A percentile compares a stretch with the other conserved stretches of the same genome.
These are phyloP conservation scores for Callosobruchus maculatus DNA, from an alignment of 2,888 invertebrate genomes.

Conservation along the genomic window DNA sequence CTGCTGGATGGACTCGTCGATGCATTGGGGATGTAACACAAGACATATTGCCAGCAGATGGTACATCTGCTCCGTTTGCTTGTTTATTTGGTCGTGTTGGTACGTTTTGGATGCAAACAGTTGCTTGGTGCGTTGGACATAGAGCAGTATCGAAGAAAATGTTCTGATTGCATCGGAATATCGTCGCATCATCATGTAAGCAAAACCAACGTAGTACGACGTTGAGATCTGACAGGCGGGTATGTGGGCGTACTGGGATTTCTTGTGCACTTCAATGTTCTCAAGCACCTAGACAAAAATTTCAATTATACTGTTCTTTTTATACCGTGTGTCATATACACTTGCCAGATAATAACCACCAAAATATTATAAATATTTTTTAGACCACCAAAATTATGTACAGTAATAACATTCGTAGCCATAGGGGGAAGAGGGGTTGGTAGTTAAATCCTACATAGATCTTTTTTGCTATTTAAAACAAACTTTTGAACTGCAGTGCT, in stretches of 20 bases:
- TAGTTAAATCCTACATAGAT: too few species aligned
- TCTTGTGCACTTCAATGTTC: conserved; percentile 95
- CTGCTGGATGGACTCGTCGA: conserved; percentile 96
- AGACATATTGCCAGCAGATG: conserved; percentile 92
- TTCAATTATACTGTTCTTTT: too few species aligned
- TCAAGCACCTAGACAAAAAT: conserved; percentile 61
- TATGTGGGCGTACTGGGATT: conserved; percentile 90
- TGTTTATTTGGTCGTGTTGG: conserved; percentile 95
- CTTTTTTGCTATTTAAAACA: too few species aligned
- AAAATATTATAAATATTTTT: too few species aligned
- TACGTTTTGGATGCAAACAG: conserved; percentile 88
- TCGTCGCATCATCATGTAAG: conserved; percentile 99
- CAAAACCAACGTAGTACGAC: conserved; percentile 98
- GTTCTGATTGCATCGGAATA: conserved; percentile 99
- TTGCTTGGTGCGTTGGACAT: conserved; percentile 93
- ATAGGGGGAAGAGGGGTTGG: too few species aligned
- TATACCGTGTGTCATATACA: too few species aligned
- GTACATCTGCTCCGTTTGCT: conserved; percentile 99
- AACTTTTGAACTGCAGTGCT: too few species aligned
- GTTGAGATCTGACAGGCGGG: conserved; percentile 98
- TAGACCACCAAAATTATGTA: too few species aligned
- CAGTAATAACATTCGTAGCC: too few species aligned
- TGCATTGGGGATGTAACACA: conserved; percentile 95
- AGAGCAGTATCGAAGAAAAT: conserved; percentile 91
- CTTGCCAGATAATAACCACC: not conserved